Evolutionary conservation across 2,113 vertebrate genomes (phyloP).

Genomic region (Syngnathoides biaculeatus): DNA sequence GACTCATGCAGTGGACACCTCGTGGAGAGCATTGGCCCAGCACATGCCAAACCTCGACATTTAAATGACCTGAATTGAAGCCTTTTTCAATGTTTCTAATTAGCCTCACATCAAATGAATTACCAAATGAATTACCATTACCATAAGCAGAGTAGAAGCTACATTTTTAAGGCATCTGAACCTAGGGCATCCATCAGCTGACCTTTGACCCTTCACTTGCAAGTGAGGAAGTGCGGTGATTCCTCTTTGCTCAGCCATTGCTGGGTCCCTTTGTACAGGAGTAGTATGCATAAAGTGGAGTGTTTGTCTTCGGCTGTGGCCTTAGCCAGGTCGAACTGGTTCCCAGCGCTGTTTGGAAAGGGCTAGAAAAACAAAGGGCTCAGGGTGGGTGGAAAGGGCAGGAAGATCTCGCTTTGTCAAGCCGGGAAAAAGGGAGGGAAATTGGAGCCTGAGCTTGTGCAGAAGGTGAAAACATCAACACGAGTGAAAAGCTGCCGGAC

Average conservation of each 20-base stretch:
- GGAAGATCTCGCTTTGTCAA: constrained; percentile 19
- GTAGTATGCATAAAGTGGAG: constrained; percentile 67
- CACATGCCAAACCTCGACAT: constrained; percentile 11
- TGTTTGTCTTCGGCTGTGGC: constrained; percentile 70
- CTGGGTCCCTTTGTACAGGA: constrained; percentile 59
- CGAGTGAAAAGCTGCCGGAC: constrained; percentile 26
- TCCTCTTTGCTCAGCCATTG: constrained; percentile 32
- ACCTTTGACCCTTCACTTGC: constrained; percentile 47
- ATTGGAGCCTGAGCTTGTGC: constrained; percentile 43
- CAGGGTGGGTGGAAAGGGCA: constrained; percentile 19
- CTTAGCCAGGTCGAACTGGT: constrained; percentile 68
- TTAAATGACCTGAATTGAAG: constrained; percentile 15
- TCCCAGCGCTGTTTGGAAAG: constrained; percentile 69
- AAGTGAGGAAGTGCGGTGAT: constrained; percentile 53
- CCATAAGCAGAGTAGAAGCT: no score
- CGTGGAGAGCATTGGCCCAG: constrained; percentile 35
- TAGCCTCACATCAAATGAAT: neutral
- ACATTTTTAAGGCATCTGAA: constrained; percentile 18
- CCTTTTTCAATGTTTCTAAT: neutral
- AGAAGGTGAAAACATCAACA: constrained; percentile 25
- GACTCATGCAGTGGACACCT: constrained; percentile 40
- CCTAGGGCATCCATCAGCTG: constrained; percentile 26
- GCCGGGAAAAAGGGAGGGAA: constrained; percentile 1
- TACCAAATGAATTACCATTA: neutral
- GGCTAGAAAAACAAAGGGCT: constrained; percentile 62